Percentiles rank a stretch among this genome's conserved stretches.
Evolutionary conservation across 2,113 vertebrate genomes (phyloP).

Genomic region (Hippocampus zosterae): DNA sequence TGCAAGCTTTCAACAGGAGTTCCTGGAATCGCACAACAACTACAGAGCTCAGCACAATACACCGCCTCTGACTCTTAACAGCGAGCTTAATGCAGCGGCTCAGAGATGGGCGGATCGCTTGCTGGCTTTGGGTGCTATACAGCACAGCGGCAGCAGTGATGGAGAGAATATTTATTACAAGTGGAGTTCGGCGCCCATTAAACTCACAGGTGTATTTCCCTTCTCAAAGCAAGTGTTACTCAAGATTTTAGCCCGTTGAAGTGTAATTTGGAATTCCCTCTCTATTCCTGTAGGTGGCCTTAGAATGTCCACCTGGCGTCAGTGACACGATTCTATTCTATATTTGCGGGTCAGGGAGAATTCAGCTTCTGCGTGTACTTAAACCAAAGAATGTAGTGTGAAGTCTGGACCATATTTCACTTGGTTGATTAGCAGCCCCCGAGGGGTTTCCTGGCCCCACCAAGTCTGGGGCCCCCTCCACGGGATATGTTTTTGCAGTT

Average conservation of each 20-base stretch:
- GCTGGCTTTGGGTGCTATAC: background rate
- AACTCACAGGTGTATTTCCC: constrained; percentile 41
- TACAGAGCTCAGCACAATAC: constrained; percentile 52
- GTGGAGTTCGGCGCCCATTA: constrained; percentile 19
- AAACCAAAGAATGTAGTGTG: too few relatives aligned
- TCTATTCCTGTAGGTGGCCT: too few relatives aligned
- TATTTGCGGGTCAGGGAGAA: too few relatives aligned
- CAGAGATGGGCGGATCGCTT: constrained; percentile 68
- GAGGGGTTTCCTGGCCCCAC: too few relatives aligned
- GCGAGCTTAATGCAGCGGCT: constrained; percentile 35
- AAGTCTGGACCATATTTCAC: too few relatives aligned
- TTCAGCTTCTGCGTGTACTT: too few relatives aligned
- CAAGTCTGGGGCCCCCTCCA: too few relatives aligned
- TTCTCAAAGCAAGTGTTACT: background rate
- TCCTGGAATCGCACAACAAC: constrained; percentile 62
- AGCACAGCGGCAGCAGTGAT: constrained; percentile 54
- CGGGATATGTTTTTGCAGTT: too few relatives aligned
- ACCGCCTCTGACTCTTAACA: constrained; percentile 25
- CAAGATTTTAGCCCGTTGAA: background rate
- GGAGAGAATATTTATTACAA: constrained; percentile 68
- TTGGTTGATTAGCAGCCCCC: too few relatives aligned
- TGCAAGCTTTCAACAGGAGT: constrained; percentile 49
- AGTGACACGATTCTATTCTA: too few relatives aligned
- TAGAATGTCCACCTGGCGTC: too few relatives aligned
- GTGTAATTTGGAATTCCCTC: too few relatives aligned